Conservation (phyloP, 1,140 invertebrate species). For the Drosophila neocordata region DNA sequence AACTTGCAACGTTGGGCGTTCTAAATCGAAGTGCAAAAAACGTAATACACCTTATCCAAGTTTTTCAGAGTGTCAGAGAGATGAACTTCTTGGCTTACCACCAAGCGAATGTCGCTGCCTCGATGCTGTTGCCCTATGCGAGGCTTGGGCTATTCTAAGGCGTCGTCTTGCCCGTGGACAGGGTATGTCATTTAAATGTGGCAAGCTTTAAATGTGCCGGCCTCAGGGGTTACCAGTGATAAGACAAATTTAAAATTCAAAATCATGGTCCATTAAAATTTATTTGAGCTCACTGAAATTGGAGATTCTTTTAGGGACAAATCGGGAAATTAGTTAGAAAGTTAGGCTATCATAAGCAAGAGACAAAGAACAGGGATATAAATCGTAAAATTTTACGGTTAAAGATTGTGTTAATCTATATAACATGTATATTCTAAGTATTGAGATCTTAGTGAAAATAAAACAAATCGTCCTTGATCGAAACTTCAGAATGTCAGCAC, state of each 20-base stretch:
- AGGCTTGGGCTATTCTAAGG: neutral
- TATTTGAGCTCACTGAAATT: neutral
- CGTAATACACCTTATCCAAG: constrained; percentile 54
- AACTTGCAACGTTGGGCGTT: neutral
- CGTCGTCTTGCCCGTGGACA: constrained; percentile 9
- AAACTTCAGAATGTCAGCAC: too few species aligned
- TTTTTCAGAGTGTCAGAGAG: constrained; percentile 52
- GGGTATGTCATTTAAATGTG: neutral
- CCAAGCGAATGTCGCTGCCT: constrained; percentile 49
- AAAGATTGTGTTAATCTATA: too few species aligned
- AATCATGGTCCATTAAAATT: neutral
- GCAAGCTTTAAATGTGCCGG: neutral
- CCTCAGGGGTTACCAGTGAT: too few species aligned
- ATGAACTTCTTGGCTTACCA: neutral
- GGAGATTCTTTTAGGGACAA: neutral
- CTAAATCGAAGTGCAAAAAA: constrained; percentile 33
- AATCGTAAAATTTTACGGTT: too few species aligned
- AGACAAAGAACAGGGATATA: too few species aligned
- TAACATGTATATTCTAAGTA: too few species aligned
- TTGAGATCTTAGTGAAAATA: too few species aligned
- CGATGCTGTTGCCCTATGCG: neutral
- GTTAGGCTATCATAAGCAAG: too few species aligned
- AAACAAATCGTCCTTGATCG: too few species aligned
- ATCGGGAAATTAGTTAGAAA: too few species aligned
- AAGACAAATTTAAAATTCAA: neutral